These are phyloP conservation scores for Oreohelix idahoensis DNA, from an alignment of 1,140 invertebrate genomes.

Conservation along the genomic window DNA sequence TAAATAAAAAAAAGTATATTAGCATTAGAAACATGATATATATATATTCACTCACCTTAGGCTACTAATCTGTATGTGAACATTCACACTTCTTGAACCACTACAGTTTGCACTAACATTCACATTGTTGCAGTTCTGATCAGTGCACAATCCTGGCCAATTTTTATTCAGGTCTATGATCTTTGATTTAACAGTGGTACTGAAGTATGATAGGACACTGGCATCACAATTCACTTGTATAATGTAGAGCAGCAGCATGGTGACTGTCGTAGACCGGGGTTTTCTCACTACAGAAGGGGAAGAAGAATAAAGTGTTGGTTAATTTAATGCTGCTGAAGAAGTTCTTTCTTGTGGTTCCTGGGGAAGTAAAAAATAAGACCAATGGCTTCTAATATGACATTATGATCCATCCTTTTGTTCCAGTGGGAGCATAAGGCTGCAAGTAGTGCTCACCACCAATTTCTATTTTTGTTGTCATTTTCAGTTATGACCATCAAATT, in stretches of 20 bases:
- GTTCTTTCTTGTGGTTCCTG: too few relatives aligned
- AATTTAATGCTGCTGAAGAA: not conserved
- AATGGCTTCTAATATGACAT: too few relatives aligned
- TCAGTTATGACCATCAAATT: too few relatives aligned
- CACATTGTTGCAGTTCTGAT: constrained; percentile 12
- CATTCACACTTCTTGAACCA: not conserved
- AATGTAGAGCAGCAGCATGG: not conserved
- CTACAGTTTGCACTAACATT: not conserved
- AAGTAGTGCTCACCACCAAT: too few relatives aligned
- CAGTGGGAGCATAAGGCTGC: too few relatives aligned
- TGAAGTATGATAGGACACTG: not conserved
- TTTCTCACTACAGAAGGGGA: not conserved
- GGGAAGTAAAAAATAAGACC: too few relatives aligned
- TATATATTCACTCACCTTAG: not conserved
- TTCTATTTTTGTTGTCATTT: too few relatives aligned
- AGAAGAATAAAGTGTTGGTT: not conserved
- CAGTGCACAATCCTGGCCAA: not conserved
- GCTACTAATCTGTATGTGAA: not conserved
- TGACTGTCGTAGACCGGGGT: not conserved
- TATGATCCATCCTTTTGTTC: too few relatives aligned
- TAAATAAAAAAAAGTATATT: too few relatives aligned
- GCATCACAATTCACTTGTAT: not conserved
- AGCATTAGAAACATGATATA: too few relatives aligned
- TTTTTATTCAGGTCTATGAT: not conserved
- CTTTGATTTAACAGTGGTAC: not conserved